phyloP scores from a whole-genome alignment of 2,113 vertebrate genomes.

The Lasiurus cinereus region DNA sequence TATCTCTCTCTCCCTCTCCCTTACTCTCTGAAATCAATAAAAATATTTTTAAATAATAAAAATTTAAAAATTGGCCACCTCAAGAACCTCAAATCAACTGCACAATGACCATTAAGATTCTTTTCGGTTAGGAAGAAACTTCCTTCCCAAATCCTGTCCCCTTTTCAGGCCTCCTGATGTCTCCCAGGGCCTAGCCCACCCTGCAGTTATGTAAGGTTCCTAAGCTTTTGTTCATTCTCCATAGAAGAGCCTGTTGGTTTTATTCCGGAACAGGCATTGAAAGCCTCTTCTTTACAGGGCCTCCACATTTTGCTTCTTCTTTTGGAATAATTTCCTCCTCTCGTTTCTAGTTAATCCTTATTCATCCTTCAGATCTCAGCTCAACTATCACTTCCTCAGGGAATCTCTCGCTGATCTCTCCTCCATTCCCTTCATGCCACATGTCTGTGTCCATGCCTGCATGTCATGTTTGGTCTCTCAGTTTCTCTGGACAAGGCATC shows the following conservation, averaged over 20 bases:
- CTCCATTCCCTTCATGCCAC: not conserved
- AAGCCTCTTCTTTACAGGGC: not conserved
- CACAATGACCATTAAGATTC: not conserved
- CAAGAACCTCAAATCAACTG: not conserved
- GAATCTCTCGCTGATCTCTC: not conserved
- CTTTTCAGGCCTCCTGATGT: not conserved
- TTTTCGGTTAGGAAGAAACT: not conserved
- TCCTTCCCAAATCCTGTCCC: not conserved
- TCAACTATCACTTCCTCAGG: not conserved
- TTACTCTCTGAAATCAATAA: too few relatives aligned
- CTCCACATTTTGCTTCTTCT: not conserved
- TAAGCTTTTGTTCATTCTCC: not conserved
- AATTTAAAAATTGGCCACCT: not conserved
- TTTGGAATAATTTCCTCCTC: constrained; percentile 12
- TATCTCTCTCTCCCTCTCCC: too few relatives aligned
- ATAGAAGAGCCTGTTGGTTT: not conserved
- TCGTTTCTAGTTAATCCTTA: not conserved
- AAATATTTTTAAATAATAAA: too few relatives aligned
- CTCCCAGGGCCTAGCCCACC: not conserved
- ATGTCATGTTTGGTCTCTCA: not conserved
- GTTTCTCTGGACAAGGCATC: not conserved
- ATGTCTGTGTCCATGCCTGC: not conserved
- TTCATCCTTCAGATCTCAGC: not conserved
- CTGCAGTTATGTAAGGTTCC: not conserved
- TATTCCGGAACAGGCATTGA: not conserved